Base-by-base conservation (phyloP, 1,140 invertebrate species). In the Calycopis cecrops region DNA sequence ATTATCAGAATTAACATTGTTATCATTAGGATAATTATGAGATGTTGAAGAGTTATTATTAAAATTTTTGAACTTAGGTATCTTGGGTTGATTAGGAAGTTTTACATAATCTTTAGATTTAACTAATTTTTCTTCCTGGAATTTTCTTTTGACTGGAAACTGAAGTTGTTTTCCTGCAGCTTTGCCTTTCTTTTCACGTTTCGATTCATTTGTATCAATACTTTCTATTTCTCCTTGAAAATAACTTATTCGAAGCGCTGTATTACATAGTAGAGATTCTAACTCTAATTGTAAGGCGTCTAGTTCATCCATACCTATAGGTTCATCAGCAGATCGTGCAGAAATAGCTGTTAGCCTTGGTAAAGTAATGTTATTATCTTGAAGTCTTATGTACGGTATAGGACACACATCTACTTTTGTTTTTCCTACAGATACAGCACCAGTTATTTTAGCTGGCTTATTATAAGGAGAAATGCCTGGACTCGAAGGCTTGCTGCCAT, bases 261-360 rank as follows among this genome's bases (percentile, higher is more conserved):
- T 93, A 42, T 93, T 93, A 0, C 95, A 95, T 9, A 97, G 87
- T 28, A 98, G 79, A 38, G 92, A 92, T 85, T 98, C 96, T n/a
- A 98, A 80, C 76, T 98, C 97, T 40, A 93, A 74, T 74, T 98
- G 96, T 9, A 98, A 84, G 0, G 90, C 89, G 76, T 98, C 96
- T 10, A 98, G 84, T 76, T 98, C 96, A 62, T 97, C 96, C 83
- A 88, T 88, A 1, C 84, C 85, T 47, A 88, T 88, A 3, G 79
- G 76, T 61, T 88, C 86, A 65, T 88, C 87, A n/a, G 82, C 69
- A 44, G 87, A 81, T 57, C 87, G 69, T 1, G 82, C 71, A 21
- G 81, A 69, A 18, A 88, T 74, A 33, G 84, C 73, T 18, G 79
- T 77, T 42, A 87, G 79, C 18, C 84, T 65, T 16, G 87, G 85